These are phyloP conservation scores for Tenthredo notha DNA, from an alignment of 2,888 invertebrate species.

Conservation along the genomic window DNA sequence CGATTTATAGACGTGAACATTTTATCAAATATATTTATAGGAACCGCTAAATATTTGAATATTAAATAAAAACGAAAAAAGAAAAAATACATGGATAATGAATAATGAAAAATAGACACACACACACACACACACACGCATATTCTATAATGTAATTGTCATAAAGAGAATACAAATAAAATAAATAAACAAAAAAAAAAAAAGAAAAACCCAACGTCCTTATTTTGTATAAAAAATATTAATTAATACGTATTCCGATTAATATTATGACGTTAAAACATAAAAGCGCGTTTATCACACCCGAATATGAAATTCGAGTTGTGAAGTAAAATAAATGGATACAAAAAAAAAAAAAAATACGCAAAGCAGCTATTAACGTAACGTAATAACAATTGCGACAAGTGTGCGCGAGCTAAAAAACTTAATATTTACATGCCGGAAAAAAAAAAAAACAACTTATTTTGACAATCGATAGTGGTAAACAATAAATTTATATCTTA, in stretches of 20 bases:
- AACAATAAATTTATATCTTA: not conserved
- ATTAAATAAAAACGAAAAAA: constrained; percentile 25
- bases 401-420: not conserved
- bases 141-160: constrained; percentile 61
- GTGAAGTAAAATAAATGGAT: not conserved
- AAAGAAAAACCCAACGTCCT: constrained; percentile 56
- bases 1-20: constrained; percentile 40
- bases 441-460: not conserved
- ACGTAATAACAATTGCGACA: constrained; percentile 27
- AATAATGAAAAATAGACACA: constrained; percentile 10
- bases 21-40: constrained; percentile 53
- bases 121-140: constrained; percentile 43
- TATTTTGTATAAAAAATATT: constrained; percentile 50
- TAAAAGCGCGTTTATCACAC: constrained; percentile 23
- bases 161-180: constrained; percentile 58
- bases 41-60: constrained; percentile 56
- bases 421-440: constrained; percentile 5
- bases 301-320: constrained; percentile 19
- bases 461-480: not conserved
- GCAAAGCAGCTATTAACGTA: constrained; percentile 4
- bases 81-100: constrained; percentile 5
- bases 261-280: constrained; percentile 51
- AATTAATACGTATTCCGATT: constrained; percentile 46
- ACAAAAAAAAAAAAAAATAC: not conserved
- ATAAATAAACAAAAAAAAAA: constrained; percentile 56